These are phyloP conservation scores for Oryzias sinensis DNA, from an alignment of 2,797 vertebrate species.

Conservation along the genomic window DNA sequence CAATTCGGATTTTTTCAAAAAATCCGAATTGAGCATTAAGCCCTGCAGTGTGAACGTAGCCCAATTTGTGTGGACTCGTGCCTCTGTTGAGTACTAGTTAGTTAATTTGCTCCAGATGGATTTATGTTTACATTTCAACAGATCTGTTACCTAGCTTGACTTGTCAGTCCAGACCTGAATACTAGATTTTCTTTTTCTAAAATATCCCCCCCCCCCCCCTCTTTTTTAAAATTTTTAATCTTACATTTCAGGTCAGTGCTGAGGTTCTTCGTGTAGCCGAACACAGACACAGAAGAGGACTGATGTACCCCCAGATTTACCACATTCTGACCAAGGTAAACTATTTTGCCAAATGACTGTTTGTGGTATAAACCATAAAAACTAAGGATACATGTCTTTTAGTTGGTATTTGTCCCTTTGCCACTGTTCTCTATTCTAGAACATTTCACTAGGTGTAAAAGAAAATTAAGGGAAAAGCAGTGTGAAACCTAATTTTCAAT, in stretches of 20 bases:
- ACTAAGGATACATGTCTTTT: no score
- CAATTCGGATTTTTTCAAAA: no score
- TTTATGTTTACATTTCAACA: background rate
- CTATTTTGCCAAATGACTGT: background rate
- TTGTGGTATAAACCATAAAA: no score
- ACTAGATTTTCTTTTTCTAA: background rate
- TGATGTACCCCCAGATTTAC: constrained; percentile 94
- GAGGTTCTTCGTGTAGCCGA: constrained; percentile 91
- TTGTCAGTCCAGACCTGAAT: background rate
- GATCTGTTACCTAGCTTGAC: background rate
- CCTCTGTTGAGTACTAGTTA: background rate
- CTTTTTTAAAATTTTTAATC: background rate
- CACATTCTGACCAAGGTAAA: constrained; percentile 89
- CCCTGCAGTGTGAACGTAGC: no score
- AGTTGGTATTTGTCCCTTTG: no score
- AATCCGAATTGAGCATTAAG: no score
- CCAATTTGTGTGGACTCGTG: background rate
- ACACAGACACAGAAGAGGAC: constrained; percentile 89
- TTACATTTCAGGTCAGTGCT: constrained; percentile 75
- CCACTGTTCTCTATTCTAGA: no score
- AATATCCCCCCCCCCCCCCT: background rate
- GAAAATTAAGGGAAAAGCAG: no score
- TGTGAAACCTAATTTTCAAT: no score
- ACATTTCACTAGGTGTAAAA: no score
- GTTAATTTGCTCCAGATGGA: background rate